Percentiles rank a stretch among this genome's conserved stretches.
phyloP scores from a whole-genome alignment of 35 echinoderm and acorn worm genomes.

The Holothuria glaberrima region DNA sequence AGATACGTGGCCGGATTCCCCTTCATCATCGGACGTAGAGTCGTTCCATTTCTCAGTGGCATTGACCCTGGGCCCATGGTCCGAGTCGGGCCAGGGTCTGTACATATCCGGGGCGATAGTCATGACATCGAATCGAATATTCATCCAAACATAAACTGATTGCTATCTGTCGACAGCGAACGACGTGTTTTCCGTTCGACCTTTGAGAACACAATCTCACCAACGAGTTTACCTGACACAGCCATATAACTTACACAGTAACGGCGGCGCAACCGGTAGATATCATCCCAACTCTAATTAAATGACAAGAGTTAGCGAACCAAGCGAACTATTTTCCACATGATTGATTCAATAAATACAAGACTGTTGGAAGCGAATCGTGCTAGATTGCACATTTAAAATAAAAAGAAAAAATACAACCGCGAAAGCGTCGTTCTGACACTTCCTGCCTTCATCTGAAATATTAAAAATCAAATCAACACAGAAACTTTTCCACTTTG shows the following conservation, averaged over 20 bases:
- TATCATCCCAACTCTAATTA: constrained; percentile 6
- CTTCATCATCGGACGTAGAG: not conserved
- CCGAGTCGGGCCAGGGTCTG: too few species aligned
- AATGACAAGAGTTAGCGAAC: constrained; percentile 38
- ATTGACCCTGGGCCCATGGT: too few species aligned
- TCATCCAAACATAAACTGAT: too few species aligned
- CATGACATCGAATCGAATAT: too few species aligned
- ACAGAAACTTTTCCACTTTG: not conserved
- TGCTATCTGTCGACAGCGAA: too few species aligned
- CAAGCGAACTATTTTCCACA: constrained; percentile 21
- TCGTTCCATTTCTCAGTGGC: too few species aligned
- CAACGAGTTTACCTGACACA: too few species aligned
- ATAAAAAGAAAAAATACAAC: not conserved
- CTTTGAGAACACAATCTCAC: too few species aligned
- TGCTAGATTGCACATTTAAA: not conserved
- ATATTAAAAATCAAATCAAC: constrained; percentile 50
- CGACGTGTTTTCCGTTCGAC: too few species aligned
- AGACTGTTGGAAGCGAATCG: not conserved
- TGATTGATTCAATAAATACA: constrained; percentile 40
- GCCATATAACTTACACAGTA: too few species aligned
- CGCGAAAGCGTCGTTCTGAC: not conserved
- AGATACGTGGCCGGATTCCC: constrained; percentile 17
- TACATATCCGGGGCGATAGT: too few species aligned
- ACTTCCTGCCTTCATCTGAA: not conserved
- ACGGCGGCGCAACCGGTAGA: too few species aligned